Percentiles rank a stretch among this genome's conserved stretches.
phyloP scores from a whole-genome alignment of 1,140 invertebrate species.

The Conus ventricosus region DNA sequence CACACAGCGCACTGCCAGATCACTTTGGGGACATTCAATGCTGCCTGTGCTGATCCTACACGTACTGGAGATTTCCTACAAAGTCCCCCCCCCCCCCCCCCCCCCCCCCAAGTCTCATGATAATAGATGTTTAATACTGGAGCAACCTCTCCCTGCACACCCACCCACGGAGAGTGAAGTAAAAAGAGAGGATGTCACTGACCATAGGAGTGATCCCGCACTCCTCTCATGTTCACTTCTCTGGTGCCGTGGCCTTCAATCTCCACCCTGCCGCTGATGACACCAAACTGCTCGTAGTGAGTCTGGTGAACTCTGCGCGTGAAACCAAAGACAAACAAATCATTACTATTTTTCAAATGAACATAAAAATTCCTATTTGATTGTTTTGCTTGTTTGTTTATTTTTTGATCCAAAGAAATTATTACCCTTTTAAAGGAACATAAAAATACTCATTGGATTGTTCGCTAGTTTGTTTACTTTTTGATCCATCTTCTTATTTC shows the following conservation, averaged over 20 bases:
- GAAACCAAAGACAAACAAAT: slow-evolving; percentile 51
- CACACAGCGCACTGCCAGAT: no score
- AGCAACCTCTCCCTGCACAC: no score
- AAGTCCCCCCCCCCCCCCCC: no score
- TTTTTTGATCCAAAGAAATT: slow-evolving; percentile 11
- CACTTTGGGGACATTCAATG: no score
- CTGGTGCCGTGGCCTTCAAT: slow-evolving; percentile 57
- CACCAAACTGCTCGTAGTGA: slow-evolving; percentile 82
- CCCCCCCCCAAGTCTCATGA: no score
- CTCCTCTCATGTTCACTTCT: slow-evolving; percentile 59
- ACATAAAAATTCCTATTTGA: not conserved
- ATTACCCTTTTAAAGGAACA: not conserved
- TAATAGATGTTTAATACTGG: no score
- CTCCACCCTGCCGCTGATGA: slow-evolving; percentile 61
- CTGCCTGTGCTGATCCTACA: no score
- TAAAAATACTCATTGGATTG: not conserved
- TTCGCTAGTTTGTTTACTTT: no score
- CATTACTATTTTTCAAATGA: slow-evolving; percentile 27
- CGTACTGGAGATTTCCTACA: no score
- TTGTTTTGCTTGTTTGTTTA: not conserved
- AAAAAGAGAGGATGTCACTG: slow-evolving; percentile 45
- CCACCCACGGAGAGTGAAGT: not conserved
- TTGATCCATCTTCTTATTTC: no score
- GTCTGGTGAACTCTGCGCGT: slow-evolving; percentile 80
- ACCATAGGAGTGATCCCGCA: slow-evolving; percentile 84